Conservation (phyloP, 2,113 vertebrate species). For the Hemiprocne comata region DNA sequence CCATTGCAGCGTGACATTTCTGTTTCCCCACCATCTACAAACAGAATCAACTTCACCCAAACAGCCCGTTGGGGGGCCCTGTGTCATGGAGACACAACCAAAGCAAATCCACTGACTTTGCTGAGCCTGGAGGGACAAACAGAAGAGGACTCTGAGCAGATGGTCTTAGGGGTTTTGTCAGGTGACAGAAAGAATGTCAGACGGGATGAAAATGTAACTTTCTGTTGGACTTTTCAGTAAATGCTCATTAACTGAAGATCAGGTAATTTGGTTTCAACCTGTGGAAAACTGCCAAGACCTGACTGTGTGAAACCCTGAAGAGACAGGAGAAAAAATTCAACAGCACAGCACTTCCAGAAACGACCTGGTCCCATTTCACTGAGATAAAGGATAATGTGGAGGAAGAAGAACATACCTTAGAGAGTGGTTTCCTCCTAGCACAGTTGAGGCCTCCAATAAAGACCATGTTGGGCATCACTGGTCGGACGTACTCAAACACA, state of each 20-base stretch:
- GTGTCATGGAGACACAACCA: not conserved
- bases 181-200: not conserved
- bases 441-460: conserved; percentile 82
- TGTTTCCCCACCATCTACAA: not conserved
- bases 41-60: not conserved
- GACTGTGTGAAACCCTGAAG: not conserved
- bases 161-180: not conserved
- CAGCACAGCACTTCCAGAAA: not conserved
- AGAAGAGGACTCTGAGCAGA: not conserved
- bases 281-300: not conserved
- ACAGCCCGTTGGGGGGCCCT: not conserved
- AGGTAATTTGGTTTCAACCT: not conserved
- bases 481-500: conserved; percentile 81
- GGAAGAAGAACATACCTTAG: conserved; percentile 35
- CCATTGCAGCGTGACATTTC: rapidly evolving
- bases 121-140: not conserved
- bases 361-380: rapidly evolving
- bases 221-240: not conserved
- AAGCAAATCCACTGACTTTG: not conserved
- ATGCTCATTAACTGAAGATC: not conserved
- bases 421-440: not conserved
- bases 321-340: not conserved
- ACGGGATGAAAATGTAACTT: not conserved
- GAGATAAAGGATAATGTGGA: not conserved
- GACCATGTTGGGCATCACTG: conserved; percentile 86